Base-by-base conservation (phyloP, 2,888 invertebrate species). In the Urechis unicinctus region DNA sequence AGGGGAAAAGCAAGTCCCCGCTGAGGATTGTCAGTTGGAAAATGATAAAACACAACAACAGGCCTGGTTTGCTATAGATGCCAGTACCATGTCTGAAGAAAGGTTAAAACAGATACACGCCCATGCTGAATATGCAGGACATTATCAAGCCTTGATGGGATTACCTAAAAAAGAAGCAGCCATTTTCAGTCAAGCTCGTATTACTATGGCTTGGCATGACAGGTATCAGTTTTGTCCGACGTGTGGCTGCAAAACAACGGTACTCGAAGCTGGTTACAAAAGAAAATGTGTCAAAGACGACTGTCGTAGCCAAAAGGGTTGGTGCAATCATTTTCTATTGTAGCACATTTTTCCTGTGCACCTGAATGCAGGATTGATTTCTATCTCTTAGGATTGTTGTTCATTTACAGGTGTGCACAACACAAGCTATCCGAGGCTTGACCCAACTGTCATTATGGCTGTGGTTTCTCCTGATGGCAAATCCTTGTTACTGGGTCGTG, bases 361-460 rank as follows among this genome's bases (percentile, higher is more conserved):
- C n/a, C n/a, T n/a, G n/a, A n/a, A n/a, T n/a, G n/a, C n/a, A n/a
- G n/a, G n/a, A n/a, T n/a, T n/a, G n/a, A n/a, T n/a, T n/a, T n/a
- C n/a, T n/a, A n/a, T 9, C 41, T 13, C 9, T 36, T 36, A 36
- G 13, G 41, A 36, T 36, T 36, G 41, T 36, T 9, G 9, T 17
- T 36, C 9, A 24, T 24, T 28, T 4, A 22, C 61, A 76, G 77
- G 74, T 21, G 60, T 73, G 4, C 65, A 74, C 61, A 77, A 77
- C 62, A 75, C 75, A 3, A 69, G 72, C 48, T 74, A 78, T 56
- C 77, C 77, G 0, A 68, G 78, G 21, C 66, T 74, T 4, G 78
- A 78, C 57, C 81, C 81, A 2, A 79, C 79, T 22, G 73, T 78
- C 17, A 81, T 81, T 53, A 78, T 80, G 63, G 69, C 82, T 24